Percentiles rank a stretch among this genome's conserved stretches.
Evolutionary conservation across 2,113 vertebrate genomes (phyloP).

Genomic region (Thinocorus orbignyianus): DNA sequence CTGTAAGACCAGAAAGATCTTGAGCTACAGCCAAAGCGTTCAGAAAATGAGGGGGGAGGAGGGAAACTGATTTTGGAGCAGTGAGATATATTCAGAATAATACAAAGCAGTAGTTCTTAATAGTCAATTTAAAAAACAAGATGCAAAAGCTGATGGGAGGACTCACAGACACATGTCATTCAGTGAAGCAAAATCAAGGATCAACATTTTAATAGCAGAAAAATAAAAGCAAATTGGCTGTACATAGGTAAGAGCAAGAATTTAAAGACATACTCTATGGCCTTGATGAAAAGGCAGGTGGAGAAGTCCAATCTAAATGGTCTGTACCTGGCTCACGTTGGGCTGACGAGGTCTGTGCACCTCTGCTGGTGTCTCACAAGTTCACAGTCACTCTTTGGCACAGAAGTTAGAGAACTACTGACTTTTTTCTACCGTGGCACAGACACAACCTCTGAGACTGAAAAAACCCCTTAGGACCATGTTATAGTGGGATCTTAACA

Average conservation of each 20-base stretch:
- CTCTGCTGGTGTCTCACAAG: not conserved
- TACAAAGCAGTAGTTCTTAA: not conserved
- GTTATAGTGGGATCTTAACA: conserved; percentile 25
- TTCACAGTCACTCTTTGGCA: not conserved
- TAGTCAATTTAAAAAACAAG: not conserved
- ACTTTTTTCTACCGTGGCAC: not conserved
- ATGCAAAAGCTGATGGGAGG: not conserved
- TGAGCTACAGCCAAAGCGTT: not conserved
- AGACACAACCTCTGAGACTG: not conserved
- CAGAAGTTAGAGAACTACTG: not conserved
- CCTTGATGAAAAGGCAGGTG: not conserved
- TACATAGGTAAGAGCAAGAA: not conserved
- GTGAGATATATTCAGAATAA: not conserved
- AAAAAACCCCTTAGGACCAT: not conserved
- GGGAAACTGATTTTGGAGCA: not conserved
- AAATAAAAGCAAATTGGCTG: not conserved
- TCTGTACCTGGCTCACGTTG: not conserved
- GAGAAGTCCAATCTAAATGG: not conserved
- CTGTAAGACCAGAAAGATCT: not conserved
- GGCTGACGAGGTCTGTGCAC: not conserved
- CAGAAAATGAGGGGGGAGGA: not conserved
- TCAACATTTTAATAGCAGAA: not conserved
- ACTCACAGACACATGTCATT: not conserved
- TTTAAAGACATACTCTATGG: not conserved
- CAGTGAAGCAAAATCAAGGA: not conserved